phyloP scores from a whole-genome alignment of 1,140 invertebrate genomes.

The Orussus abietinus region DNA sequence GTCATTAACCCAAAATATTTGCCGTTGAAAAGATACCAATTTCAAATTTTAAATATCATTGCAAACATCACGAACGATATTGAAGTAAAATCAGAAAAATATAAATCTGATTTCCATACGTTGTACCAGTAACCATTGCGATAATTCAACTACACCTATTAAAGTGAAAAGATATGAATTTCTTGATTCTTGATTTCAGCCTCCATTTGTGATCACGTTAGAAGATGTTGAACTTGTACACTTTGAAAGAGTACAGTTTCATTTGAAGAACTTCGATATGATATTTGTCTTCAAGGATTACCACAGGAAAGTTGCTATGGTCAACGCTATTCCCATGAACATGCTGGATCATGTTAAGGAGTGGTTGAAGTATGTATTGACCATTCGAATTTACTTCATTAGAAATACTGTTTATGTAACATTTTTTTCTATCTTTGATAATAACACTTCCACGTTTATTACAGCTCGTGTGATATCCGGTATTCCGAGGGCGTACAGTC shows the following conservation, averaged over 20 bases:
- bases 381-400: constrained; percentile 6
- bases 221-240: constrained; percentile 98
- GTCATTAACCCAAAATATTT: too few species aligned
- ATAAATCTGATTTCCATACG: too few species aligned
- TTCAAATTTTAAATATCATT: too few species aligned
- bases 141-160: too few species aligned
- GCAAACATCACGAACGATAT: too few species aligned
- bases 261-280: constrained; percentile 99
- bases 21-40: too few species aligned
- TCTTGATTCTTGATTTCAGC: constrained; percentile 61
- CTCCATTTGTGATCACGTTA: constrained; percentile 95
- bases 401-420: not conserved
- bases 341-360: constrained; percentile 99
- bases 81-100: too few species aligned
- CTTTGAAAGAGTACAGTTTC: constrained; percentile 98
- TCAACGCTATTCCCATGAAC: constrained; percentile 98
- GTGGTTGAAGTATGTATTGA: constrained; percentile 86
- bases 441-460: constrained; percentile 26
- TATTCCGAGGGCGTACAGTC: constrained; percentile 99
- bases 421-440: constrained; percentile 15
- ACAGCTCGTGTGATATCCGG: constrained; percentile 90
- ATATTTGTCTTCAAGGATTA: constrained; percentile 99
- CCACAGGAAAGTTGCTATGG: constrained; percentile 87
- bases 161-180: constrained; percentile 1
- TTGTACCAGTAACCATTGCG: too few species aligned